Evolutionary conservation across 2,888 invertebrate species (phyloP), one percentile per base, ranked within the genome.

Genomic region (Heliconius charithonia): DNA sequence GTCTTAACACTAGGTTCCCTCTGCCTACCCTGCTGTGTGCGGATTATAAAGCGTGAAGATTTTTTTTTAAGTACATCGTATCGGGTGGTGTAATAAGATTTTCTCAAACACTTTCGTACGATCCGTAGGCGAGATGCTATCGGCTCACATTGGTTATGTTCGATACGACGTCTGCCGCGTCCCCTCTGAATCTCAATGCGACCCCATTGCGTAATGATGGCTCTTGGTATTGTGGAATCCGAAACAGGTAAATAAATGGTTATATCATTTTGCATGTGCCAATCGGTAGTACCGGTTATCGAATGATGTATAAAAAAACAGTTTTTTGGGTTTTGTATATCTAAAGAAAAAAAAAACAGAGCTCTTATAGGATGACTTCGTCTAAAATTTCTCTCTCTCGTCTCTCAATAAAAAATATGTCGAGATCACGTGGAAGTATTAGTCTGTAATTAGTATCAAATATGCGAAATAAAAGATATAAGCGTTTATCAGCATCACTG

Each of bases 91-190:
- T 77, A 37, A 80, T 25, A 19, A 45, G 51, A 70, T 69, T 72
- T 82, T 85, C 81, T 82, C 79, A 82, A 78, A 85, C 86, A 86
- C 88, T 90, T 88, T 89, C 86, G 85, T 87, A 83, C 83, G 65
- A 88, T 89, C 86, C 89, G 89, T 91, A 90, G 87, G 85, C 84
- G 87, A 89, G 92, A 92, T 91, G 85, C 80, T 89, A 92, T 92
- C 91, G 84, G 76, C 76, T 76, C 79, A 83, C 81, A 84, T 84
- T 84, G 83, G 85, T 85, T 83, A 85, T 84, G 83, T 83, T 81
- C 88, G 85, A 87, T 87, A 86, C 86, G 85, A 85, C 85, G 85
- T 70, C 74, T 75, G 82, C 77, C 81, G 77, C 79, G 77, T 83
- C 85, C 83, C 86, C 86, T 84, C 81, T 83, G 87, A 86, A 85